phyloP scores from a whole-genome alignment of 2,888 invertebrate species.

The Sclerodermus sp. region DNA sequence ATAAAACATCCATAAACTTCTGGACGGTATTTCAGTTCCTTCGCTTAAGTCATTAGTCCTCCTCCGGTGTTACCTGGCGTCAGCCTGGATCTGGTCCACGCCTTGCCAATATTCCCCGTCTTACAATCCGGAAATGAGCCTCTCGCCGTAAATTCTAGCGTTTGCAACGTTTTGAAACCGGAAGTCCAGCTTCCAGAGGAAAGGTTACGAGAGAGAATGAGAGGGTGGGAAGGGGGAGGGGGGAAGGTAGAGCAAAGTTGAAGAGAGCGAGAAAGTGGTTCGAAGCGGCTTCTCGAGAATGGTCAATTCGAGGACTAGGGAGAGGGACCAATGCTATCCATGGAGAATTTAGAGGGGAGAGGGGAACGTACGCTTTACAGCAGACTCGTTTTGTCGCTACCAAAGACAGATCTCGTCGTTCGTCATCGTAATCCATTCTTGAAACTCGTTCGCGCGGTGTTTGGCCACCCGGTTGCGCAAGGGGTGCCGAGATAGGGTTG shows the following conservation, averaged over 20 bases:
- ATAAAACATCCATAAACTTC: too few species aligned
- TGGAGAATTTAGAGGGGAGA: constrained; percentile 4
- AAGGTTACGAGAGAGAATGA: background rate
- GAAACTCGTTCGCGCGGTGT: background rate
- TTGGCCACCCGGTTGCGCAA: background rate
- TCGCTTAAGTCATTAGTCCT: too few species aligned
- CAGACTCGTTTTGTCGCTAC: background rate
- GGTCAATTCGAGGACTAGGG: background rate
- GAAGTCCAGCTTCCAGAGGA: too few species aligned
- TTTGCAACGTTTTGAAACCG: too few species aligned
- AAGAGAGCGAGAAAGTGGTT: background rate
- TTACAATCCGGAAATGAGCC: too few species aligned
- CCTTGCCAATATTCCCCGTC: too few species aligned
- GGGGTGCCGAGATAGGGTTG: constrained; percentile 18
- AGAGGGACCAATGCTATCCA: background rate
- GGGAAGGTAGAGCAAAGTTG: background rate
- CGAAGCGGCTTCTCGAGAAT: background rate
- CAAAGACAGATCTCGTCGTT: background rate
- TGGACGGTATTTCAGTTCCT: too few species aligned
- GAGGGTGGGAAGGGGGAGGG: background rate
- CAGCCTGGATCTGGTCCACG: too few species aligned
- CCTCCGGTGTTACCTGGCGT: too few species aligned
- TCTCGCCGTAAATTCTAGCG: too few species aligned
- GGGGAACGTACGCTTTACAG: constrained; percentile 3
- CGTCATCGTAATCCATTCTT: background rate